Conservation (phyloP, 1,140 invertebrate species). For the Amyelois transitella region DNA sequence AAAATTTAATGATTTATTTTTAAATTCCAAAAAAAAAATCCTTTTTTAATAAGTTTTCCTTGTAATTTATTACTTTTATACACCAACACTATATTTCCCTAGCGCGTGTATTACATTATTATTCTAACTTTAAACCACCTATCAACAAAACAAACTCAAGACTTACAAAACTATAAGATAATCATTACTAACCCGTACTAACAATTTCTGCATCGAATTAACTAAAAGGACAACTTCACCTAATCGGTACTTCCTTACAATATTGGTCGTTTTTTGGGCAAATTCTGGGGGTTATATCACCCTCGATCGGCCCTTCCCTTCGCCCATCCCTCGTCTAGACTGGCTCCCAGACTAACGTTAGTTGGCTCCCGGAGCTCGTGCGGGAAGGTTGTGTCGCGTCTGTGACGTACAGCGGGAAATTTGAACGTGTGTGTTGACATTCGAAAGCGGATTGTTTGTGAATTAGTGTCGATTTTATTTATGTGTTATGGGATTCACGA, state of each 20-base stretch:
- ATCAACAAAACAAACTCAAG: too few relatives aligned
- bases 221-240: background rate
- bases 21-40: too few relatives aligned
- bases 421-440: constrained; percentile 12
- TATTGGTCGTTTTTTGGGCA: constrained; percentile 28
- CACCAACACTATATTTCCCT: too few relatives aligned
- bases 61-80: too few relatives aligned
- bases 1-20: too few relatives aligned
- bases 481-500: constrained; percentile 9
- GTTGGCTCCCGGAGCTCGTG: constrained; percentile 29
- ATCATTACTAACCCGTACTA: too few relatives aligned
- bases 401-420: constrained; percentile 42
- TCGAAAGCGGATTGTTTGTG: constrained; percentile 23
- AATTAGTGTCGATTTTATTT: constrained; percentile 20
- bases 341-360: constrained; percentile 32
- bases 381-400: constrained; percentile 28
- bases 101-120: too few relatives aligned
- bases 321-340: constrained; percentile 45
- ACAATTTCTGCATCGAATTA: too few relatives aligned
- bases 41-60: too few relatives aligned
- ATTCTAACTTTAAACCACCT: too few relatives aligned
- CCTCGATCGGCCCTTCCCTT: constrained; percentile 23
- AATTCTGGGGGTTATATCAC: constrained; percentile 53
- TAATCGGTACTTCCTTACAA: background rate
- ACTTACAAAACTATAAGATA: too few relatives aligned